A percentile compares a stretch with the other conserved stretches of the same genome.
Conservation (phyloP, 2,113 vertebrate species). For the Hiodon alosoides region DNA sequence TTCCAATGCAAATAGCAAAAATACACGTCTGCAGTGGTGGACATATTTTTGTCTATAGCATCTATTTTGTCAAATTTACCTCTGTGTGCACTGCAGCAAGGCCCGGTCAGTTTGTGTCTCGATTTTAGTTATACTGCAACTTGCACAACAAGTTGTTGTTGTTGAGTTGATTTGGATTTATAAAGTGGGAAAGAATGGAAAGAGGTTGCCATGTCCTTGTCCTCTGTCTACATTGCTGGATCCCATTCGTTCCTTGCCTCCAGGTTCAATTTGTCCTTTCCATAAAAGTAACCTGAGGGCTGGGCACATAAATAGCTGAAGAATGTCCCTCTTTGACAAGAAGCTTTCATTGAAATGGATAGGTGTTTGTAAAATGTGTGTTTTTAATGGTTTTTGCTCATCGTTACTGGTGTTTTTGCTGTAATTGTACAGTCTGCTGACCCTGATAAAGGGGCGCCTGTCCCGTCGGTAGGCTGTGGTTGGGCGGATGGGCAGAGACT, state of each 20-base stretch:
- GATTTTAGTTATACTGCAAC: too few species aligned
- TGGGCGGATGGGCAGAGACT: not conserved
- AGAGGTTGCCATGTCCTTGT: not conserved
- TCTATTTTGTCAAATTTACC: too few species aligned
- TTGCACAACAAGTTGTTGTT: too few species aligned
- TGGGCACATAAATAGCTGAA: not conserved
- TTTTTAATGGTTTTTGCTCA: not conserved
- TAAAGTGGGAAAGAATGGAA: not conserved
- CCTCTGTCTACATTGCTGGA: not conserved
- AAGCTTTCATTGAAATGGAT: not conserved
- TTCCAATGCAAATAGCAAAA: too few species aligned
- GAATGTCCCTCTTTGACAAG: not conserved
- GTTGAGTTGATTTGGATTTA: not conserved
- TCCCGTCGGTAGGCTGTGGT: not conserved
- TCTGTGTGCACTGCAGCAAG: too few species aligned
- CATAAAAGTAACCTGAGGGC: not conserved
- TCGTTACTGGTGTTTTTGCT: not conserved
- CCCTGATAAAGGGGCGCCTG: slow-evolving; percentile 19
- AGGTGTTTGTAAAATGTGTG: not conserved
- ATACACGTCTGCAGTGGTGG: too few species aligned
- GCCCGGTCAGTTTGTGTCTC: too few species aligned
- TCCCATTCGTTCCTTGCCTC: not conserved
- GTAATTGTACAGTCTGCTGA: not conserved
- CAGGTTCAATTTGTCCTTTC: slow-evolving; percentile 16
- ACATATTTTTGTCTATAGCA: too few species aligned